phyloP scores from a whole-genome alignment of 2,888 invertebrate species.

The Drosophila glabriapex region DNA sequence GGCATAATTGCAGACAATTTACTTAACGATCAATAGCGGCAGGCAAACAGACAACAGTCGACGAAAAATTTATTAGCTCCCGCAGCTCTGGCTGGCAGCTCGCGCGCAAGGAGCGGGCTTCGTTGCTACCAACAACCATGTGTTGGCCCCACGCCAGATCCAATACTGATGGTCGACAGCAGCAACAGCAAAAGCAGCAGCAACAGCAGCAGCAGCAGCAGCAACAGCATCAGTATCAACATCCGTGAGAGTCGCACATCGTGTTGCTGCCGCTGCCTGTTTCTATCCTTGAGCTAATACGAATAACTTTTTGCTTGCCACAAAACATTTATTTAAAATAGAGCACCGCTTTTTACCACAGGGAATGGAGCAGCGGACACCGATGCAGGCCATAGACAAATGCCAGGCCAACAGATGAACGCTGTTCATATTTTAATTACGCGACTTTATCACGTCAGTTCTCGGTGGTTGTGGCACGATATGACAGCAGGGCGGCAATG shows the following conservation, averaged over 20 bases:
- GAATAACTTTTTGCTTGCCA: constrained; percentile 69
- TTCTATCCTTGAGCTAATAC: constrained; percentile 72
- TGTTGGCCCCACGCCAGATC: constrained; percentile 67
- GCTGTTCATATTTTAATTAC: constrained; percentile 79
- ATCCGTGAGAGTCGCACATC: constrained; percentile 60
- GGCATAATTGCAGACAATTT: constrained; percentile 83
- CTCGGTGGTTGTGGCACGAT: constrained; percentile 51
- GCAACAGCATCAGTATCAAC: constrained; percentile 38
- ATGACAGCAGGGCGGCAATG: constrained; percentile 39
- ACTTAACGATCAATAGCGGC: constrained; percentile 82
- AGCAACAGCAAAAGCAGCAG: constrained; percentile 4
- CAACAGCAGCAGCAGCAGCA: constrained; percentile 16
- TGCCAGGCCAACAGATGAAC: constrained; percentile 62
- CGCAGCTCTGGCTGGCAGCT: constrained; percentile 65
- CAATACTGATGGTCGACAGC: constrained; percentile 41
- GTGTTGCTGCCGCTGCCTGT: constrained; percentile 53
- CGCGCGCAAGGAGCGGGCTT: constrained; percentile 19
- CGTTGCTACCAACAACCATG: constrained; percentile 53
- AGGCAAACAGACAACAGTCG: constrained; percentile 59
- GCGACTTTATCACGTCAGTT: constrained; percentile 76
- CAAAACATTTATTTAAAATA: constrained; percentile 78
- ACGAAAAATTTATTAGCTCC: constrained; percentile 79
- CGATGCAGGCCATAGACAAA: constrained; percentile 24
- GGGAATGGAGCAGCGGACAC: constrained; percentile 49
- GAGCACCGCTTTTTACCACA: constrained; percentile 56